Conservation (phyloP, 1,140 invertebrate species). For the Chionoecetes opilio region DNA sequence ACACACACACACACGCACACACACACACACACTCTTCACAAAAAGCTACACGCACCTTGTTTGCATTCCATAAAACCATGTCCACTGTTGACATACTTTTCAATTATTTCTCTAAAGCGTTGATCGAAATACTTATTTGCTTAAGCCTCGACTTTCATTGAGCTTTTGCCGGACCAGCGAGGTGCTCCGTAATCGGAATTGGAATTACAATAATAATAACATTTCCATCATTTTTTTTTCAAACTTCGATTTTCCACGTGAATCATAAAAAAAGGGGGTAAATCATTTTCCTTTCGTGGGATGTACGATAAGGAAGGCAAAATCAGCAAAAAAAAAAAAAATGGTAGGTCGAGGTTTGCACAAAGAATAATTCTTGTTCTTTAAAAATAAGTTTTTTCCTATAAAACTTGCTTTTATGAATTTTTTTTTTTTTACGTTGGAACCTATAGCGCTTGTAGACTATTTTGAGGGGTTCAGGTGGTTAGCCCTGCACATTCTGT, state of each 20-base stretch:
- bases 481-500: too few species aligned
- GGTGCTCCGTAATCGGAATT: conserved; percentile 3
- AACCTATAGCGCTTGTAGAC: too few species aligned
- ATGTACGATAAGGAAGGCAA: background rate
- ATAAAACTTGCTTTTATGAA: background rate
- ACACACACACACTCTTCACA: background rate
- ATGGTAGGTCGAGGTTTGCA: background rate
- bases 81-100: conserved; percentile 1
- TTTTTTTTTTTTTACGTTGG: too few species aligned
- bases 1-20: conserved; percentile 35
- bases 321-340: background rate
- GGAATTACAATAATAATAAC: conserved; percentile 1
- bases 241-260: background rate
- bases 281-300: background rate
- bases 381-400: background rate
- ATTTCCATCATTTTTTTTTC: conserved; percentile 13
- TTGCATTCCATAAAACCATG: conserved; percentile 9
- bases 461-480: too few species aligned
- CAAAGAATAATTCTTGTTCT: too few species aligned
- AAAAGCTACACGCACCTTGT: conserved; percentile 36
- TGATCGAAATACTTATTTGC: conserved; percentile 30
- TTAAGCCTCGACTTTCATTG: conserved; percentile 10
- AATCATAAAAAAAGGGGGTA: background rate
- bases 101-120: conserved; percentile 1
- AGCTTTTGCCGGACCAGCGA: background rate